Percentiles rank a stretch among this genome's conserved stretches.
Evolutionary conservation across 1,140 invertebrate species (phyloP).

Genomic region (Meloidogyne floridensis): DNA sequence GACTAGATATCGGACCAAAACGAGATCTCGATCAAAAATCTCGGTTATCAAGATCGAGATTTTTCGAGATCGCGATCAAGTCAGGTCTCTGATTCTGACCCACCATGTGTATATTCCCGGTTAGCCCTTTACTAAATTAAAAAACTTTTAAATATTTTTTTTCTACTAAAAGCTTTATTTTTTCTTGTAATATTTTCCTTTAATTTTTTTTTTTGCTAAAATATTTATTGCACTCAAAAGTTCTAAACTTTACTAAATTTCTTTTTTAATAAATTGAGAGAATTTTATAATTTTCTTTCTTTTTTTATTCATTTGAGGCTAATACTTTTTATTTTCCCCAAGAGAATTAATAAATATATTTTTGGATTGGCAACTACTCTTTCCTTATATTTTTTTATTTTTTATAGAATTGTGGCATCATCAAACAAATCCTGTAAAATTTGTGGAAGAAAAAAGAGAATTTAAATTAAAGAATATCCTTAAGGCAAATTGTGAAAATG

Average conservation of each 20-base stretch:
- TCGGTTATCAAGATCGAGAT: too few species aligned
- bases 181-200: too few species aligned
- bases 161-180: too few species aligned
- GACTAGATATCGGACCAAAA: too few species aligned
- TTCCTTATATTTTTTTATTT: not conserved
- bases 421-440: conserved; percentile 4
- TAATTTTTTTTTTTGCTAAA: too few species aligned
- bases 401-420: not conserved
- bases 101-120: too few species aligned
- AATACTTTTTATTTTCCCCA: not conserved
- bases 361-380: not conserved
- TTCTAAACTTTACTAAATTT: too few species aligned
- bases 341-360: not conserved
- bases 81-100: too few species aligned
- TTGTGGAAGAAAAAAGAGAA: not conserved
- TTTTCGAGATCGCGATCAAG: too few species aligned
- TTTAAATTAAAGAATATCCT: not conserved
- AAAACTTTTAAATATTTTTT: not conserved
- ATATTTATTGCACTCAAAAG: too few species aligned
- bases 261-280: not conserved
- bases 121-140: too few species aligned
- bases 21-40: too few species aligned
- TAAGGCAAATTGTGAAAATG: not conserved
- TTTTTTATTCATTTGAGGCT: not conserved
- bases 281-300: not conserved